phyloP scores from a whole-genome alignment of 2,888 invertebrate genomes.

The Gisinianus flammeolus region DNA sequence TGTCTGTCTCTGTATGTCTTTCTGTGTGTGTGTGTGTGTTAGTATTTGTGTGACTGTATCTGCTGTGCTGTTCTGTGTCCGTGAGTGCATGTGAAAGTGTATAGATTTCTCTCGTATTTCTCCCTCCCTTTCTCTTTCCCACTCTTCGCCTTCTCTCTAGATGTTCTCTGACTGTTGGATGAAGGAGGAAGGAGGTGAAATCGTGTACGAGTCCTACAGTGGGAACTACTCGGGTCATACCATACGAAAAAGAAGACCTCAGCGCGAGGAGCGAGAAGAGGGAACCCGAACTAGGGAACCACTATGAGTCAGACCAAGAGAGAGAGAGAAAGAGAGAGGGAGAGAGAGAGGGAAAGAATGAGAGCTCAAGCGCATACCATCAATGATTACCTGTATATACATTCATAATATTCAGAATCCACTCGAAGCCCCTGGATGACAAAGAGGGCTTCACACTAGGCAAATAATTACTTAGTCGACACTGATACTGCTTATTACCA shows the following conservation, averaged over 20 bases:
- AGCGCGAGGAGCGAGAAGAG: not conserved
- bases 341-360: not conserved
- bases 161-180: not conserved
- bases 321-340: too few relatives aligned
- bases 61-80: not conserved
- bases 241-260: not conserved
- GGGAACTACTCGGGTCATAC: not conserved
- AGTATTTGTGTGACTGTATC: not conserved
- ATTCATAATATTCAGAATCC: constrained; percentile 31
- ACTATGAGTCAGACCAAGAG: too few relatives aligned
- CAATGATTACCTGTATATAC: constrained; percentile 43
- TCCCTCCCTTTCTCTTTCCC: not conserved
- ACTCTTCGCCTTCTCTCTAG: not conserved
- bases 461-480: constrained; percentile 36
- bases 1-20: not conserved
- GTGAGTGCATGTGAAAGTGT: not conserved
- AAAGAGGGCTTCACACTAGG: constrained; percentile 31
- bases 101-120: not conserved
- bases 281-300: not conserved
- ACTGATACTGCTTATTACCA: constrained; percentile 16
- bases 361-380: constrained; percentile 50
- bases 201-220: not conserved
- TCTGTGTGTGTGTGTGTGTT: not conserved
- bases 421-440: constrained; percentile 22
- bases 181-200: constrained; percentile 1